phyloP scores from a whole-genome alignment of 2,113 vertebrate genomes.

The Telmatochromis sp. region DNA sequence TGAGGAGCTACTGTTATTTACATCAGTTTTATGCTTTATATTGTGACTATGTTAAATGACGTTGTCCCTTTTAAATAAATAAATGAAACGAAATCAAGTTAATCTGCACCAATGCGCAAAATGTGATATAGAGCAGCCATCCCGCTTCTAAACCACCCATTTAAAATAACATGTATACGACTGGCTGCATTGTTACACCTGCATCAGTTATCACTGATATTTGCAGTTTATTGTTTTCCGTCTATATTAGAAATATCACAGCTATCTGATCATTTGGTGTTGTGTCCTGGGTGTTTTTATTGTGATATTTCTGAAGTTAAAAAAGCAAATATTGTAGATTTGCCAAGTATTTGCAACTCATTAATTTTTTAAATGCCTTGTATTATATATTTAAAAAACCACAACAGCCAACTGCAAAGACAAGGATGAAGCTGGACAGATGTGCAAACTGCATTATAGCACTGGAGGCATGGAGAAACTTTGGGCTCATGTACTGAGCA shows the following conservation, averaged over 20 bases:
- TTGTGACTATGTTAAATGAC: neutral
- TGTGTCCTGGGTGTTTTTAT: neutral
- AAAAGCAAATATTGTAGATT: neutral
- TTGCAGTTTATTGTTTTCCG: neutral
- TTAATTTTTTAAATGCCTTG: neutral
- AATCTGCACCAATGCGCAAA: neutral
- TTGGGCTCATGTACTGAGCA: neutral
- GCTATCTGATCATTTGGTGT: neutral
- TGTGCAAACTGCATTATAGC: neutral
- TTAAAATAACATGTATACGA: neutral
- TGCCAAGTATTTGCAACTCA: neutral
- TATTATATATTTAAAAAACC: neutral
- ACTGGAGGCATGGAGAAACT: neutral
- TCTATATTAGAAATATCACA: neutral
- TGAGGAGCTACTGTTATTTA: neutral
- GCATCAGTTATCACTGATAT: neutral
- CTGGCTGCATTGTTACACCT: neutral
- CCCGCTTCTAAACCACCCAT: neutral
- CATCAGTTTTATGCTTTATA: neutral
- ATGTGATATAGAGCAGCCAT: neutral
- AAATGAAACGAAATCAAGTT: neutral
- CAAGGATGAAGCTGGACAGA: neutral
- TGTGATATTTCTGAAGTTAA: neutral
- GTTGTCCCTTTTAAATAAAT: neutral
- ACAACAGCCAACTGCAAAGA: neutral